These are phyloP conservation scores for Lasioglossum marginatum DNA, from an alignment of 2,888 invertebrate species.

Conservation along the genomic window DNA sequence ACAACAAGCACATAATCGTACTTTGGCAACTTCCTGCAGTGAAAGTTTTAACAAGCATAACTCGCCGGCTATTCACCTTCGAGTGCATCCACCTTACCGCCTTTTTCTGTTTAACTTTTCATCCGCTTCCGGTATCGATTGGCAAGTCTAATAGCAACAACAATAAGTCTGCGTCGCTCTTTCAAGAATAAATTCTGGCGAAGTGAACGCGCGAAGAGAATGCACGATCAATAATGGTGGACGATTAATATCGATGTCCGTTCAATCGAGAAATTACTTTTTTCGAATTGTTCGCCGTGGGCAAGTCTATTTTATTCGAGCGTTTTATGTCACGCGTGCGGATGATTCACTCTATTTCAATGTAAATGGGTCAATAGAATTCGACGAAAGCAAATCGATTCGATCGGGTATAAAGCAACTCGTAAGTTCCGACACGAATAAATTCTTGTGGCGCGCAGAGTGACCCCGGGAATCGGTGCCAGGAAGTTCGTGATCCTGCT, in stretches of 20 bases:
- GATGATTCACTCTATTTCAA: not conserved
- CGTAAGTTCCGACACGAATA: not conserved
- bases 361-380: not conserved
- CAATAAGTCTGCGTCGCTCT: not conserved
- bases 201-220: not conserved
- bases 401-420: not conserved
- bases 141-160: not conserved
- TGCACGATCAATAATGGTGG: not conserved
- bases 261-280: not conserved
- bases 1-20: conserved; percentile 16
- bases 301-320: not conserved
- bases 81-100: not conserved
- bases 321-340: not conserved
- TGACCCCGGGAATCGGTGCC: not conserved
- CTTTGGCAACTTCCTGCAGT: conserved; percentile 10
- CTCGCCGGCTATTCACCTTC: conserved; percentile 11
- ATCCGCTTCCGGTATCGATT: not conserved
- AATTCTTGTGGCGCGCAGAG: not conserved
- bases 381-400: not conserved
- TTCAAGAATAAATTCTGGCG: not conserved
- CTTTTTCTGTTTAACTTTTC: not conserved
- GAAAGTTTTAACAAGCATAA: conserved; percentile 1
- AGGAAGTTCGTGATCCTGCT: not conserved
- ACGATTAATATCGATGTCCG: not conserved
- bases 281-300: not conserved